Evolutionary conservation across 2,888 invertebrate genomes (phyloP), one percentile per base, ranked within the genome.

Genomic region (Amphimallon solstitiale): DNA sequence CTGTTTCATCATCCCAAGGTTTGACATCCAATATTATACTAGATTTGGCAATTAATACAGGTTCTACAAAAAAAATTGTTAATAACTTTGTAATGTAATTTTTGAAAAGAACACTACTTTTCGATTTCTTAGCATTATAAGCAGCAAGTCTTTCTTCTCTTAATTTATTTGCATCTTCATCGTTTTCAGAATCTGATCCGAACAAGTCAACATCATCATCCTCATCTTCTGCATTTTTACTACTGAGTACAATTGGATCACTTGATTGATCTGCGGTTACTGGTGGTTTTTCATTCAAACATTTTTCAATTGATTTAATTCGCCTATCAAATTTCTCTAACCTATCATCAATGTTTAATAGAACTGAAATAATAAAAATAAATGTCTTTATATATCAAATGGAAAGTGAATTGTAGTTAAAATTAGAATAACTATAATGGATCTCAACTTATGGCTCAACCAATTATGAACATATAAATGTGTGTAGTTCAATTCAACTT

Each of bases 1-100:
- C 93, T 37, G 97, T 97, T 82, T 96, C 95, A 84, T 96, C 95
- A 80, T 93, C 93, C 90, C 90, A 90, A 14, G 97, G 96, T 80
- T 98, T 98, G 0, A 97, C 91, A 84, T 98, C 97, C 72, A 98
- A 85, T 72, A 98, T 91, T 54, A 98, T 91, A 79, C 91, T 95
- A 2, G 97, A 97, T 83, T 98, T 98, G 64, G 98, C 97, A 81
- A 98, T 93, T 40, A 96, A 83, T 3, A 84, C 89, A 21, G 95
- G 93, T 84, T 98, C 91, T 92, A 79, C n/a, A 23, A 12, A 34
- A 2, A 6, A 9, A n/a, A 19, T 2, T 23, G 23, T 23, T 23
- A 23, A 23, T 23, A 4, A 4, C 2, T 23, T 2, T 5, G 23
- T 4, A 23, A 23, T 4, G 5, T 64, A 43, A 62, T 59, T 40